Conservation (phyloP, 2,113 vertebrate genomes). For the Antechinus flavipes region DNA sequence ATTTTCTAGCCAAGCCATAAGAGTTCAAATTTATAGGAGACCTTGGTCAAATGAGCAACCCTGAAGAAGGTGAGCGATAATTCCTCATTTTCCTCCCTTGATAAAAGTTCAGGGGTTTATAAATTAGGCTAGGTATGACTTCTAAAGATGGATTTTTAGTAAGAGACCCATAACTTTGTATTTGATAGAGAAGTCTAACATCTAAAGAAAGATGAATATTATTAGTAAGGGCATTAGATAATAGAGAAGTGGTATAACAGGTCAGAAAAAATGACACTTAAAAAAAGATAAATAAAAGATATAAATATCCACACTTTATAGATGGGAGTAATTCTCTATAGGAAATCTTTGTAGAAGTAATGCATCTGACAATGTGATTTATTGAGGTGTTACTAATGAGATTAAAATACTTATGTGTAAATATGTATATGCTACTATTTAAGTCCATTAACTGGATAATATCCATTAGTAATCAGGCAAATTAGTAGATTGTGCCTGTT, state of each 20-base stretch:
- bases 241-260: neutral
- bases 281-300: neutral
- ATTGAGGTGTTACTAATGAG: neutral
- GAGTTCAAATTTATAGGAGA: neutral
- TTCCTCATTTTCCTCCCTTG: conserved; percentile 35
- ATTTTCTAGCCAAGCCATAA: neutral
- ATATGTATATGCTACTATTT: conserved; percentile 27
- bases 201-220: conserved; percentile 41
- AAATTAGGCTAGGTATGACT: conserved; percentile 49
- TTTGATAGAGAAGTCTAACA: conserved; percentile 39
- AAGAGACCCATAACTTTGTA: conserved; percentile 37
- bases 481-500: conserved; percentile 28
- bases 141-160: conserved; percentile 42
- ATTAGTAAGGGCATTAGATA: conserved; percentile 14
- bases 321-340: conserved; percentile 30
- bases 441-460: conserved; percentile 25
- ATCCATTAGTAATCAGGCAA: conserved; percentile 1
- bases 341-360: conserved; percentile 11
- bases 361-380: conserved; percentile 21
- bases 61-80: conserved; percentile 23
- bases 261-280: conserved; percentile 48
- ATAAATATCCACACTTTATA: neutral
- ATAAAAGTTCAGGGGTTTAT: conserved; percentile 5
- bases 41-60: conserved; percentile 1
- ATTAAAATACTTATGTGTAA: neutral